Conservation (phyloP, 2,888 invertebrate species). For the Nemotelus pantherinus region DNA sequence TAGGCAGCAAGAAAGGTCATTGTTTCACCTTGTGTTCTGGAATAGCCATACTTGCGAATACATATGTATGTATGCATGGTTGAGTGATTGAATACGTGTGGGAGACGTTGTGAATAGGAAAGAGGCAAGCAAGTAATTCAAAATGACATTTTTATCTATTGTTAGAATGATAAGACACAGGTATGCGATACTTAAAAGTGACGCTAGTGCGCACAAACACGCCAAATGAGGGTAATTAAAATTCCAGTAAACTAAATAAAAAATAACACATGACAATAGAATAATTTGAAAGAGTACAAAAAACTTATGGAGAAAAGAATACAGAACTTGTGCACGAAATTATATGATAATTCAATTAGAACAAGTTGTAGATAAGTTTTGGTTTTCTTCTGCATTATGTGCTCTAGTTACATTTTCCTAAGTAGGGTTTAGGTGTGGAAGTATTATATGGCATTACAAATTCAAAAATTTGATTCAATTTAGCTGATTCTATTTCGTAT, state of each 20-base stretch:
- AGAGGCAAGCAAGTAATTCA: slow-evolving; percentile 1
- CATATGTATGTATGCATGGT: background rate
- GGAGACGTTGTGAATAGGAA: background rate
- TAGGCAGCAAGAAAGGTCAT: slow-evolving; percentile 20
- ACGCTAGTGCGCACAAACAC: background rate
- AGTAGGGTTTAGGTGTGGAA: background rate
- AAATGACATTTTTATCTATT: slow-evolving; percentile 35
- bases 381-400: background rate
- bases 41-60: background rate
- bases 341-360: no score
- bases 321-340: no score
- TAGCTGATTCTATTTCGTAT: no score
- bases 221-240: background rate
- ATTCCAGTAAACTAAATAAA: slow-evolving; percentile 2
- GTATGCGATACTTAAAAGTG: background rate
- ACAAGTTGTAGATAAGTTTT: no score
- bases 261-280: background rate
- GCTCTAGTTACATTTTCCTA: background rate
- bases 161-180: slow-evolving; percentile 22
- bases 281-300: background rate
- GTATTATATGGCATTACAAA: background rate
- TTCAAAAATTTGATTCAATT: background rate
- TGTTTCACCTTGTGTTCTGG: slow-evolving; percentile 36
- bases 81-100: background rate
- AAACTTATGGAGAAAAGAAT: slow-evolving; percentile 4